Base-by-base conservation (phyloP, 2,113 vertebrate species). In the Thomomys bottae region DNA sequence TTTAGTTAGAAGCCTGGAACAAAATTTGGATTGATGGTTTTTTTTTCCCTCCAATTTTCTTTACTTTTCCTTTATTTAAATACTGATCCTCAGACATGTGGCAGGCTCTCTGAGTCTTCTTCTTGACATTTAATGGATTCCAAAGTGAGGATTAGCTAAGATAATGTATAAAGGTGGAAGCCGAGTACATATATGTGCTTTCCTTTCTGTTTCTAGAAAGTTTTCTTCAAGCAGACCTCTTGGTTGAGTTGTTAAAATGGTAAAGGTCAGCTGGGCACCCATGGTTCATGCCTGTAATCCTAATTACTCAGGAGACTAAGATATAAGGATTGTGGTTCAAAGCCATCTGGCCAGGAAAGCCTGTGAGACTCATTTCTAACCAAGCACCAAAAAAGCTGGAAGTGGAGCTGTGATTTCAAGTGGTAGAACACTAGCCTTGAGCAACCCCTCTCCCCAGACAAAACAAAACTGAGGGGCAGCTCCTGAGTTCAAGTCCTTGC, bases 1-100 rank as follows among this genome's bases (percentile, higher is more conserved):
- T 88, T 95, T 64, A 81, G 34, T 87, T 90, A 94, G n/a, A 81
- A 14, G 8, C 40, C 23, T 86, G 68, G 32, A 90, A n/a, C 45
- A 95, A 81, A 93, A 73, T 71, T 87, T 88, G n/a, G 57, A 66
- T 90, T 72, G 20, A 28, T 67, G 1, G n/a, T n/a, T n/a, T 61
- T 61, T 61, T 21, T 26, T 26, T 83, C 76, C 77, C 49, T 30
- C 64, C 72, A 26, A 10, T 36, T 20, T 42, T 67, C 21, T 57
- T 87, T 86, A 30, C 26, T 10, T 64, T 78, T 84, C 8, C 17
- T 70, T 40, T 63, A 40, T n/a, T 71, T 17, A 18, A 24, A 28
- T 63, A 81, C 63, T 86, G 6, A 67, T 93, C 76, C n/a, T 75
- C 20, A 61, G 32, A 42, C 67, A 49, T 36, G 61, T 91, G 18